Conservation (phyloP, 92 coral and sea anemone genomes). For the Epizoanthus rinbou region DNA sequence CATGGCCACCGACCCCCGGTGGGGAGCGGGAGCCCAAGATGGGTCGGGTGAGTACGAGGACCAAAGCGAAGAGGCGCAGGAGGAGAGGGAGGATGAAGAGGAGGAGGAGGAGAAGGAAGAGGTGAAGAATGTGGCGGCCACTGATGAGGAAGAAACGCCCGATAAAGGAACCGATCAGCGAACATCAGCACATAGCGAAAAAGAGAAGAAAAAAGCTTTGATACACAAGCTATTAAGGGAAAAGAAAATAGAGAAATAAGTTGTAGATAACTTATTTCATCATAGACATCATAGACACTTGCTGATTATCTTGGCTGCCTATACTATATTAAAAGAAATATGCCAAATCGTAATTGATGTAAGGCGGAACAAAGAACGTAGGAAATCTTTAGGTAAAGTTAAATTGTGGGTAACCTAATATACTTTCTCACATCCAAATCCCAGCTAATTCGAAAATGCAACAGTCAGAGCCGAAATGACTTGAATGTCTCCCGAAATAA, state of each 20-base stretch:
- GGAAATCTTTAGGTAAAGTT: no score
- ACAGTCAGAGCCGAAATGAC: no score
- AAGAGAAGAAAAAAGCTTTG: slow-evolving; percentile 3
- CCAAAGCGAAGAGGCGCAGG: slow-evolving; percentile 2
- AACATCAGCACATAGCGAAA: background rate
- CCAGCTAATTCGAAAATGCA: no score
- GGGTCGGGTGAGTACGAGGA: slow-evolving; percentile 8
- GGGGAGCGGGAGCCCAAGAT: background rate
- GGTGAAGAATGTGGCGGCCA: background rate
- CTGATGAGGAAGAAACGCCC: background rate
- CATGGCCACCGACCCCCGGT: slow-evolving; percentile 5
- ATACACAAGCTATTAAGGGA: background rate
- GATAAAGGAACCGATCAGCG: background rate
- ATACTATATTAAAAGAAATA: no score
- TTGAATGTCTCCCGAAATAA: no score
- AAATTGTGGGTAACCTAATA: no score
- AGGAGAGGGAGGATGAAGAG: slow-evolving; percentile 12
- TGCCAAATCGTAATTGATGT: no score
- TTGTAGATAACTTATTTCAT: no score
- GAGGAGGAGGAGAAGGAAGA: background rate
- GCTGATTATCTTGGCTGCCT: no score
- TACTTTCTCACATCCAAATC: no score
- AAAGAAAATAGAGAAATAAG: background rate
- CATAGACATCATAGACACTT: no score
- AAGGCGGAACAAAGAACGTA: no score